These are phyloP conservation scores for Isotomurus palustris DNA, from an alignment of 2,888 invertebrate species.

Conservation along the genomic window DNA sequence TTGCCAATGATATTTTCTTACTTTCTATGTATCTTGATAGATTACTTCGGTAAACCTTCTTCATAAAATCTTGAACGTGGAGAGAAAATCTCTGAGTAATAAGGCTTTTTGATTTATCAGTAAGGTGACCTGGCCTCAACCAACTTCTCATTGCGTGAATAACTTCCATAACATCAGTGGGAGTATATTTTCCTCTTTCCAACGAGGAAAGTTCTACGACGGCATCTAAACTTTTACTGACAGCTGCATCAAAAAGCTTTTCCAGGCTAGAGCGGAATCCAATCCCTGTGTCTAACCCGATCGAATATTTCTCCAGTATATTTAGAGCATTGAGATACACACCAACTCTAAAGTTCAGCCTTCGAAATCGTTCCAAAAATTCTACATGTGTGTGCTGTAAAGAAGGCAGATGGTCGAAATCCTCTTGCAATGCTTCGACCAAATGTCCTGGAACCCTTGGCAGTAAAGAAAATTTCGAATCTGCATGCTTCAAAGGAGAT, in stretches of 20 bases:
- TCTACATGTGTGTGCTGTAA: conserved; percentile 4
- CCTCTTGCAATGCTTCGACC: conserved; percentile 23
- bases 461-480: conserved; percentile 4
- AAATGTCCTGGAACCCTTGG: conserved; percentile 13
- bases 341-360: conserved; percentile 19
- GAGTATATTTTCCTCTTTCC: background rate
- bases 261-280: conserved; percentile 29
- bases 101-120: conserved; percentile 17
- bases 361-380: conserved; percentile 18
- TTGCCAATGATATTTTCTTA: conserved; percentile 8
- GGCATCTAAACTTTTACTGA: conserved; percentile 5
- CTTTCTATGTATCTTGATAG: conserved; percentile 18
- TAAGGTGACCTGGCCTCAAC: conserved; percentile 18
- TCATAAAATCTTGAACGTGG: conserved; percentile 19
- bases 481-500: background rate
- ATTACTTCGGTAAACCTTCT: conserved; percentile 26
- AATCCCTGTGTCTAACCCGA: conserved; percentile 13
- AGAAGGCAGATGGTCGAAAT: conserved; percentile 17
- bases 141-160: conserved; percentile 15
- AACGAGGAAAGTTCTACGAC: conserved; percentile 6
- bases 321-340: conserved; percentile 28
- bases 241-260: conserved; percentile 18
- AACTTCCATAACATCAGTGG: conserved; percentile 9
- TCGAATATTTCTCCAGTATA: conserved; percentile 27
- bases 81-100: conserved; percentile 26